Percentiles rank a stretch among this genome's conserved stretches.
These are phyloP conservation scores for Hippoglossus hippoglossus DNA, from an alignment of 2,797 vertebrate genomes.

Conservation along the genomic window DNA sequence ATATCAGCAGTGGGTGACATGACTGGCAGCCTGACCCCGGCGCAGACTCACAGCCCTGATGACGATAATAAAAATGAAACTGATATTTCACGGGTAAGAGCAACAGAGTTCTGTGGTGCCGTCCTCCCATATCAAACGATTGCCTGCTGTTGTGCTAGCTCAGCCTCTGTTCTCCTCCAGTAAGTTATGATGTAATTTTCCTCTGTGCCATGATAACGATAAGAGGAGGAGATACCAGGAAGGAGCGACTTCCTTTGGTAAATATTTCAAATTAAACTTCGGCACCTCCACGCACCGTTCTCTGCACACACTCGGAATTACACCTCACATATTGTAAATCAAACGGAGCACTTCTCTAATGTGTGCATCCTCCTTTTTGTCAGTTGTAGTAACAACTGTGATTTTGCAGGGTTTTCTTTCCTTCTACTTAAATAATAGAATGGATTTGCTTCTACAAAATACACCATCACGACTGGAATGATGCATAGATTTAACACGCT, in stretches of 20 bases:
- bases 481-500: conserved; percentile 6
- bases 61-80: conserved; percentile 43
- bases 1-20: conserved; percentile 27
- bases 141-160: conserved; percentile 46
- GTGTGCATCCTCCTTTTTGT: conserved; percentile 10
- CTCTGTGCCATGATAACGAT: conserved; percentile 56
- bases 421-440: neutral
- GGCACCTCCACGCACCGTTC: conserved; percentile 2
- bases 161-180: conserved; percentile 61
- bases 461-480: neutral
- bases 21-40: conserved; percentile 15
- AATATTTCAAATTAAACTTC: conserved; percentile 58
- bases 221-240: conserved; percentile 35
- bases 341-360: neutral
- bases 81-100: conserved; percentile 47
- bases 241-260: conserved; percentile 32
- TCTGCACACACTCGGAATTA: conserved; percentile 20
- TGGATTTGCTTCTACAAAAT: neutral
- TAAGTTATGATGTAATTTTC: conserved; percentile 74
- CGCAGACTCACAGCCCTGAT: conserved; percentile 11
- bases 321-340: conserved; percentile 32
- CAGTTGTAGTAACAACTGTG: neutral
- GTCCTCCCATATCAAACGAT: conserved; percentile 41
- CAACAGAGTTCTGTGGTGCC: conserved; percentile 25
- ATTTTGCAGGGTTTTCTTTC: neutral